Evolutionary conservation across 1,140 invertebrate genomes (phyloP).

Genomic region (Parapsyche elsis): DNA sequence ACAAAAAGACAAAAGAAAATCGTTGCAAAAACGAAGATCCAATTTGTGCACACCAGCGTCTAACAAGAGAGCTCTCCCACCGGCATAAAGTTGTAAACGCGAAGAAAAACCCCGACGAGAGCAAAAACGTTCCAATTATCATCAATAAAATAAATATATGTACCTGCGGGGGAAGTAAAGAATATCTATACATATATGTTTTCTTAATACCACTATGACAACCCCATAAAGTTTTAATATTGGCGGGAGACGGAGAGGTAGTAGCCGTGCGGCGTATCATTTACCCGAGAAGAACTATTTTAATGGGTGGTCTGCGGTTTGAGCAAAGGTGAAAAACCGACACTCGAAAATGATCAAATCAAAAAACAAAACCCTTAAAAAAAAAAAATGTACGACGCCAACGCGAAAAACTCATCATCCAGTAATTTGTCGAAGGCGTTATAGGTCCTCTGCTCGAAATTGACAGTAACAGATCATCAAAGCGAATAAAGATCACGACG

Average conservation of each 20-base stretch:
- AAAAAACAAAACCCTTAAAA: not conserved
- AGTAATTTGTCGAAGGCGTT: slow-evolving; percentile 41
- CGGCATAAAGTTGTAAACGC: slow-evolving; percentile 41
- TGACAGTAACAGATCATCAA: slow-evolving; percentile 45
- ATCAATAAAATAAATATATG: slow-evolving; percentile 49
- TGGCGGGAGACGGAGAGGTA: not conserved
- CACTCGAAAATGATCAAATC: slow-evolving; percentile 8
- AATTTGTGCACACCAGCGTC: not conserved
- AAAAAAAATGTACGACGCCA: not conserved
- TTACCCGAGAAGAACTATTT: slow-evolving; percentile 40
- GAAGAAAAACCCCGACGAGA: slow-evolving; percentile 12
- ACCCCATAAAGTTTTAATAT: slow-evolving; percentile 40
- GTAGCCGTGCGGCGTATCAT: slow-evolving; percentile 34
- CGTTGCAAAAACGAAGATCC: not conserved
- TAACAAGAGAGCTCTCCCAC: not conserved
- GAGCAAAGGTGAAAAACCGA: slow-evolving; percentile 12
- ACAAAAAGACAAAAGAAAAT: not conserved
- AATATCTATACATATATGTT: no score
- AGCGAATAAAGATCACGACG: slow-evolving; percentile 23
- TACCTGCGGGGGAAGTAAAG: not conserved
- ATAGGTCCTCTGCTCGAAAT: slow-evolving; percentile 4
- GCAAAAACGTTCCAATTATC: slow-evolving; percentile 51
- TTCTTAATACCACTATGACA: slow-evolving; percentile 27
- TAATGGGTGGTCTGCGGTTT: slow-evolving; percentile 45
- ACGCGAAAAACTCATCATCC: slow-evolving; percentile 37